These are phyloP conservation scores for Apeltes quadracus DNA, from an alignment of 2,113 vertebrate species.

Conservation along the genomic window DNA sequence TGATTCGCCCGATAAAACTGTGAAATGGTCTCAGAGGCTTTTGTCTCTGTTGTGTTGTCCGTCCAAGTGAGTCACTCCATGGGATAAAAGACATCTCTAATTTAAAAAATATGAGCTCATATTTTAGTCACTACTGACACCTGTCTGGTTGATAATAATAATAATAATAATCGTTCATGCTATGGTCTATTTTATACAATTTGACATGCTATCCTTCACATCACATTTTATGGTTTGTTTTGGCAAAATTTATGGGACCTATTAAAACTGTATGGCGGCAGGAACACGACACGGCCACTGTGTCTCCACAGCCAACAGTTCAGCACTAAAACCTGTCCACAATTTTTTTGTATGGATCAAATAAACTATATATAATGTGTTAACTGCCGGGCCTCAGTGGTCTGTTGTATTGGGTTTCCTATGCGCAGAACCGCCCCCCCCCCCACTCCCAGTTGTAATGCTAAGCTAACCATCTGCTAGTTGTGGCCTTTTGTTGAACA, in stretches of 20 bases:
- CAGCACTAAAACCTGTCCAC: not conserved
- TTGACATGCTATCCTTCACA: not conserved
- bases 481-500: not conserved
- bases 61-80: conserved; percentile 2
- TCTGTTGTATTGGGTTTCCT: not conserved
- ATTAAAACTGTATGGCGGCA: not conserved
- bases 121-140: not conserved
- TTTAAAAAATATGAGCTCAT: conserved; percentile 1
- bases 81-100: not conserved
- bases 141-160: not conserved
- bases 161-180: not conserved
- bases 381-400: not conserved
- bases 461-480: not conserved
- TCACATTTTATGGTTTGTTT: conserved; percentile 12
- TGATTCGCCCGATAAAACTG: conserved; percentile 35
- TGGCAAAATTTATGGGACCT: too few species aligned
- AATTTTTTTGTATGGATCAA: not conserved
- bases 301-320: not conserved
- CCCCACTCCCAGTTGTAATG: not conserved
- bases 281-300: not conserved
- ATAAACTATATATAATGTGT: not conserved
- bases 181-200: not conserved
- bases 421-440: too few species aligned
- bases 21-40: not conserved
- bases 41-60: not conserved